Evolutionary conservation across 1,140 invertebrate species (phyloP), one percentile per base, ranked within the genome.

Genomic region (Achatina immaculata): DNA sequence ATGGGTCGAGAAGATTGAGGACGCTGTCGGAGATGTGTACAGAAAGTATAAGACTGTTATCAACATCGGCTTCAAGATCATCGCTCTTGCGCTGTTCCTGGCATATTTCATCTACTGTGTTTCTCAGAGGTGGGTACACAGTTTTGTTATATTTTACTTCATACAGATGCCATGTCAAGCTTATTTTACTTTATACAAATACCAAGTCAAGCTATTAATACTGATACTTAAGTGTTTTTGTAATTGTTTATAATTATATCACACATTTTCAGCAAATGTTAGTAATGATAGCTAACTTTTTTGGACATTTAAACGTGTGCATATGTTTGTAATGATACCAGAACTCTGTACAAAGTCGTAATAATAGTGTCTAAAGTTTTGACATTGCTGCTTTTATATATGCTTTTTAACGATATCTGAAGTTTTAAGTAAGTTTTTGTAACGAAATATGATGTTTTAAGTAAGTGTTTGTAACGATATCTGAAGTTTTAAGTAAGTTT

Each of bases 41-140:
- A 1, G 31, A 0, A 19, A 21, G n/a, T 43, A 73, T 28, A 9
- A 31, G 36, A 48, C 14, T 19, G n/a, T 1, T 2, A n/a, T 48
- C 11, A 6, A 0, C n/a, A 19, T 73, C 21, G 34, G 36, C 7
- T 65, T 81, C 36, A 78, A 80, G 62, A 34, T 72, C 14, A 0
- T 76, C 11, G n/a, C 80, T 1, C 34, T 83, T 24, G 19, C 83
- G 1, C 42, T 80, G 16, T 86, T 83, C 65, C 21, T 78, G 19
- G 77, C 69, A 19, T 86, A 85, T 79, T 87, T 85, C 68, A 65
- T 69, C 24, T 86, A 82, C 75, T 82, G 85, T n/a, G 77, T 87
- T 48, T 80, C 55, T 34, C 82, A 83, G 78, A 80, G 81, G 65
- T 82, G 71, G 65, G 80, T 73, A 48, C 2, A 48, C 7, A 7